Evolutionary conservation across 2,888 invertebrate species (phyloP), one percentile per base, ranked within the genome.

Genomic region (Steromphala cineraria): DNA sequence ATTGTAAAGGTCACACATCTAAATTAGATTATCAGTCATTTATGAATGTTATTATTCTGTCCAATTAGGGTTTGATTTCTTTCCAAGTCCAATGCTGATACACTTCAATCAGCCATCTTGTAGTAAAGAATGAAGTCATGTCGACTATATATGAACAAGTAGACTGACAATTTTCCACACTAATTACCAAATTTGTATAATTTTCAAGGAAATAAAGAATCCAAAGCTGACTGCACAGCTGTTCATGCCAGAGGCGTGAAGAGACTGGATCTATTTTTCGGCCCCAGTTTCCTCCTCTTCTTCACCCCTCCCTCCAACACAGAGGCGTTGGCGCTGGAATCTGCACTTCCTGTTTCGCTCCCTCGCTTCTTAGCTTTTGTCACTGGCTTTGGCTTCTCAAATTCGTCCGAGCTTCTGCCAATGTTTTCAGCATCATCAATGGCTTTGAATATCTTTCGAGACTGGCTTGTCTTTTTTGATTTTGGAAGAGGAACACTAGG

Each of bases 381-480:
- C 40, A 81, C 78, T 31, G 79, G 71, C 7, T 19, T 36, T 24
- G 84, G 84, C 56, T 83, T 84, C 55, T 86, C 85, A 84, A 87
- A 87, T 52, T 87, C 86, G n/a, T 86, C 86, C 2, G 86, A 87
- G 67, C 86, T 87, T 67, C 84, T 74, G 3, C 81, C 77, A 1
- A 28, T 31, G 53, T 76, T 55, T 24, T 76, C 55, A 0, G 17
- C 31, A n/a, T 21, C 21, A 7, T 76, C 76, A 10, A 53, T 40
- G 8, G 71, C 31, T 21, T 55, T 24, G 55, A 53, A 76, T 24
- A 53, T 53, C n/a, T 31, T 55, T 17, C 36, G 28, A 17, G 71
- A 71, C 71, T 71, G 28, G 17, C 40, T 8, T 40, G 71, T 76
- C 76, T 76, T 76, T 21, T 31, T 24, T 4, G 24, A 7, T 74